Conservation (phyloP, 2,797 vertebrate genomes). For the Rachycentron canadum region DNA sequence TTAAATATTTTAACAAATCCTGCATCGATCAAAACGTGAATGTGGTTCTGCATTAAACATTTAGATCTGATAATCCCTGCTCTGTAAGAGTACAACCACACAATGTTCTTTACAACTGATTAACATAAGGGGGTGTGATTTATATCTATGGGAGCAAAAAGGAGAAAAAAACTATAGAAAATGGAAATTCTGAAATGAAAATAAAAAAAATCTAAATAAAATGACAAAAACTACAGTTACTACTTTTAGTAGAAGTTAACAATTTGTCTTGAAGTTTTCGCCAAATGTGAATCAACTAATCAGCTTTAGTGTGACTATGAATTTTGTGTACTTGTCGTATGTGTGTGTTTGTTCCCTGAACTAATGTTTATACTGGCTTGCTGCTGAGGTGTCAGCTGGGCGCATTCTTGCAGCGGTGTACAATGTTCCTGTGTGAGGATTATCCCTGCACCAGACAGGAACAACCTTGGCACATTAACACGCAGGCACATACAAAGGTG, state of each 20-base stretch:
- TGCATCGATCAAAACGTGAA: not conserved
- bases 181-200: not conserved
- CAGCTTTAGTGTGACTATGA: slow-evolving; percentile 6
- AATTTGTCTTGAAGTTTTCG: not conserved
- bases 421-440: slow-evolving; percentile 67
- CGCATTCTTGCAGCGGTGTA: slow-evolving; percentile 57
- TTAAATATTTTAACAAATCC: not conserved
- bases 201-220: not conserved
- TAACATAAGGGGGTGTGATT: not conserved
- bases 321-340: slow-evolving; percentile 6
- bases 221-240: too few relatives aligned
- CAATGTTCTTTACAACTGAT: not conserved
- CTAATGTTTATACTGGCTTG: slow-evolving; percentile 52
- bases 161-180: too few relatives aligned
- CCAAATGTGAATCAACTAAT: slow-evolving; percentile 1
- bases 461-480: slow-evolving; percentile 63
- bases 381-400: slow-evolving; percentile 21
- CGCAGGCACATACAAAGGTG: slow-evolving; percentile 17
- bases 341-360: slow-evolving; percentile 11
- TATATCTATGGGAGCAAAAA: not conserved
- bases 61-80: not conserved
- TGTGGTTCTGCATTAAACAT: too few relatives aligned
- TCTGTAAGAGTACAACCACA: not conserved
- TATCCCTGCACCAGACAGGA: slow-evolving; percentile 70
- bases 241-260: too few relatives aligned